These are phyloP conservation scores for Tachina fera DNA, from an alignment of 2,888 invertebrate genomes.

Conservation along the genomic window DNA sequence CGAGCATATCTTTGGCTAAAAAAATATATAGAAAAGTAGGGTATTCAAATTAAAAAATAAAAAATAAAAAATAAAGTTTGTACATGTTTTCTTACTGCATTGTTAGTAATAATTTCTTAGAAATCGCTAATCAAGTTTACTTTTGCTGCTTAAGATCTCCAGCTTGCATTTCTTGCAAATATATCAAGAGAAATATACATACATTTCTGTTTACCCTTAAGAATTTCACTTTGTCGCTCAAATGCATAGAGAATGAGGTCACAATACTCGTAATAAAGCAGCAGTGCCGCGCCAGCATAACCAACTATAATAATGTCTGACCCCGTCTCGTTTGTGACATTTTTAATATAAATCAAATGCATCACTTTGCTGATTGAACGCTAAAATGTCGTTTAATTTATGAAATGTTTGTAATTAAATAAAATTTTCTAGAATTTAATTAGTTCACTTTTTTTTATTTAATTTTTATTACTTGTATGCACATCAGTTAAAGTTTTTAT, in stretches of 20 bases:
- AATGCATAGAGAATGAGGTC: constrained; percentile 28
- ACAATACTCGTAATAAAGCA: constrained; percentile 5
- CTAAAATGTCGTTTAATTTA: constrained; percentile 60
- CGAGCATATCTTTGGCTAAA: neutral
- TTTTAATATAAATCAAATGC: constrained; percentile 64
- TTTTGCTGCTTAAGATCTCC: neutral
- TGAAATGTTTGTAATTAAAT: constrained; percentile 65
- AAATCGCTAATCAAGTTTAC: too few species aligned
- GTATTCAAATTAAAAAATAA: neutral
- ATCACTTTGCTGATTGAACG: constrained; percentile 60
- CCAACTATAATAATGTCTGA: constrained; percentile 42
- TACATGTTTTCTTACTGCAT: too few species aligned
- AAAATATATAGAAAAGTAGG: neutral
- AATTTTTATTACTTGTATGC: too few species aligned
- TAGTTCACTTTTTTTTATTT: neutral
- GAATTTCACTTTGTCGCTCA: neutral
- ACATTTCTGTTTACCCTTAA: constrained; percentile 1
- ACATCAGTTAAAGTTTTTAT: too few species aligned
- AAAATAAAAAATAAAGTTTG: too few species aligned
- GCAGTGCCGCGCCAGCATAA: neutral
- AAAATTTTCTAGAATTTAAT: constrained; percentile 51
- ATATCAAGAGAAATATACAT: too few species aligned
- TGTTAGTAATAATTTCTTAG: too few species aligned
- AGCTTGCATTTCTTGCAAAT: neutral
- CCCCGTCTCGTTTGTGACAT: constrained; percentile 52